phyloP scores from a whole-genome alignment of 2,113 vertebrate species.

The Gobius niger region DNA sequence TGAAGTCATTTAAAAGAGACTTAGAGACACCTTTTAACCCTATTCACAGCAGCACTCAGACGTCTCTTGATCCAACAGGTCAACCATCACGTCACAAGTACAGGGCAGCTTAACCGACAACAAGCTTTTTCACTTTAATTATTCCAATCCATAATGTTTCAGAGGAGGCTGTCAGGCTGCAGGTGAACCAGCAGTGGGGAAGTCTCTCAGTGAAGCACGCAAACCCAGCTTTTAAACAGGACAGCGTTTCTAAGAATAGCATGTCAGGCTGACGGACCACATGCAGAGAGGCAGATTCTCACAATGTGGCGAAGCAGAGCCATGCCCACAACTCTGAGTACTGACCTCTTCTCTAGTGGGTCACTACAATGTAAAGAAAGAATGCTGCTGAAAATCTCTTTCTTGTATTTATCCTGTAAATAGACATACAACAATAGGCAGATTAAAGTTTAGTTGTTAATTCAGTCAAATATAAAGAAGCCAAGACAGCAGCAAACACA shows the following conservation, averaged over 20 bases:
- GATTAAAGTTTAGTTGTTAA: no score
- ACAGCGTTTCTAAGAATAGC: constrained; percentile 12
- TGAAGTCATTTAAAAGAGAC: background rate
- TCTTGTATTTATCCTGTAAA: no score
- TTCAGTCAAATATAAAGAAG: no score
- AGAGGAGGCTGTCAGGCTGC: constrained; percentile 8
- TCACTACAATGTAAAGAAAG: background rate
- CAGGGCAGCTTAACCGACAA: background rate
- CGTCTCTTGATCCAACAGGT: background rate
- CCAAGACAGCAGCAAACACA: no score
- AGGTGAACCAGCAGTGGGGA: background rate
- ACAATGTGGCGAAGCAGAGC: background rate
- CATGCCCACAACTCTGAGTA: background rate
- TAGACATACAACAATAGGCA: no score
- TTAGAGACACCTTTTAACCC: background rate
- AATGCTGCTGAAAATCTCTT: no score
- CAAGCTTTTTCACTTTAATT: background rate
- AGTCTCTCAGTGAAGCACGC: background rate
- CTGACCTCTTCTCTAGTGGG: background rate
- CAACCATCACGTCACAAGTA: background rate
- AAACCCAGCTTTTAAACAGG: background rate
- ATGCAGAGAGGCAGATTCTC: constrained; percentile 3
- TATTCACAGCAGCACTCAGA: background rate
- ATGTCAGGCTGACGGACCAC: background rate
- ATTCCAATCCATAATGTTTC: background rate